Percentiles rank a stretch among this genome's conserved stretches.
These are phyloP conservation scores for Clarias pachynema DNA, from an alignment of 2,797 vertebrate genomes.

Conservation along the genomic window DNA sequence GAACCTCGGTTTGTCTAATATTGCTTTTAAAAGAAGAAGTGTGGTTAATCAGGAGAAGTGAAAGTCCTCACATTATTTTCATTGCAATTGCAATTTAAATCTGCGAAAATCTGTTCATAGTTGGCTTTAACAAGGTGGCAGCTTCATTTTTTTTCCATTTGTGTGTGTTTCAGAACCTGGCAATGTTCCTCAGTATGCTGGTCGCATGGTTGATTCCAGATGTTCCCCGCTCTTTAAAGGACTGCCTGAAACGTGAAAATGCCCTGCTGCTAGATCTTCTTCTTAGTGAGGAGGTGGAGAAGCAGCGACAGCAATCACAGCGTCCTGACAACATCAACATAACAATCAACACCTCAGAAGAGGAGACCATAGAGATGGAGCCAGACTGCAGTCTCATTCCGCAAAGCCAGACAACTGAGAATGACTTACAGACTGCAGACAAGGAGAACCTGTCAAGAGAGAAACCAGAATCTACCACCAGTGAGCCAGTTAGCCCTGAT, in stretches of 20 bases:
- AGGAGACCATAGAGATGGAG: conserved; percentile 39
- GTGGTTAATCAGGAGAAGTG: not conserved
- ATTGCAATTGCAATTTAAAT: not conserved
- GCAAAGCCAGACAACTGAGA: conserved; percentile 52
- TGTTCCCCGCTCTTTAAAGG: conserved; percentile 90
- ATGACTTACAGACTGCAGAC: conserved; percentile 34
- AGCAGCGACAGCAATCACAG: conserved; percentile 25
- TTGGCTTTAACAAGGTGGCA: not conserved
- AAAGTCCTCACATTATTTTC: not conserved
- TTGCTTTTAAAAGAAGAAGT: not conserved
- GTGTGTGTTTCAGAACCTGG: conserved; percentile 83
- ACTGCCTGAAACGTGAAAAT: conserved; percentile 93
- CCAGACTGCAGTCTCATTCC: conserved; percentile 37
- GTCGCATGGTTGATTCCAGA: conserved; percentile 98
- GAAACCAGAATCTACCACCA: conserved; percentile 19
- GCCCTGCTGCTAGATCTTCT: conserved; percentile 88
- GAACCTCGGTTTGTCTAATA: not conserved
- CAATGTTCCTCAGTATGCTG: conserved; percentile 95
- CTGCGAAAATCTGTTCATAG: not conserved
- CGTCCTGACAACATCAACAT: conserved; percentile 19
- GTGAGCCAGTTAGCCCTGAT: conserved; percentile 27
- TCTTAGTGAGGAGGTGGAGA: conserved; percentile 62
- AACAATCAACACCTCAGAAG: conserved; percentile 34
- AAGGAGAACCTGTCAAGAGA: conserved; percentile 54
- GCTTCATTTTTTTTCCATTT: conserved; percentile 1